A percentile compares a stretch with the other conserved stretches of the same genome.
Evolutionary conservation across 2,888 invertebrate species (phyloP).

Genomic region (Eupithecia centaureata): DNA sequence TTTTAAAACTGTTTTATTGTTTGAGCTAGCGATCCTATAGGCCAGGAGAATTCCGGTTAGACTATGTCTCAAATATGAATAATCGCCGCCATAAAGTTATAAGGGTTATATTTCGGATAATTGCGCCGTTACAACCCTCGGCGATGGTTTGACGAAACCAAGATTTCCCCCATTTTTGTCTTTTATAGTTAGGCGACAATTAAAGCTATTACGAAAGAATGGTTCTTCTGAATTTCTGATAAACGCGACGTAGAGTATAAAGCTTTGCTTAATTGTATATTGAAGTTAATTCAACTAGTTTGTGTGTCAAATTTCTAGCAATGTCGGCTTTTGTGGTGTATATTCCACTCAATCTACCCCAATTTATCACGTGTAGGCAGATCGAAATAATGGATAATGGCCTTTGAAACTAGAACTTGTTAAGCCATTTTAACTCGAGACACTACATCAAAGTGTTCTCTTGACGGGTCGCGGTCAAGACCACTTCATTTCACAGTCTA

Average conservation of each 20-base stretch:
- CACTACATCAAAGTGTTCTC: slow-evolving; percentile 2
- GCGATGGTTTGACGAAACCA: slow-evolving; percentile 40
- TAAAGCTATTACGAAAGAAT: background rate
- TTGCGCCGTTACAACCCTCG: slow-evolving; percentile 56
- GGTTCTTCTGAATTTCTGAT: background rate
- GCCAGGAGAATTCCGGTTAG: background rate
- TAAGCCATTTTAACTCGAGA: slow-evolving; percentile 46
- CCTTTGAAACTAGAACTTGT: slow-evolving; percentile 55
- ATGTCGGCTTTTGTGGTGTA: slow-evolving; percentile 53
- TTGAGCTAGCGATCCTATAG: background rate
- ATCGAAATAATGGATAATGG: slow-evolving; percentile 54
- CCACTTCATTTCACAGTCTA: slow-evolving; percentile 55
- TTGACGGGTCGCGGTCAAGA: slow-evolving; percentile 62
- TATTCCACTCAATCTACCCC: slow-evolving; percentile 45
- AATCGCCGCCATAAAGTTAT: slow-evolving; percentile 64
- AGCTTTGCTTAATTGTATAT: slow-evolving; percentile 13
- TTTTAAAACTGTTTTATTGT: background rate
- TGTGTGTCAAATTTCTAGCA: slow-evolving; percentile 52
- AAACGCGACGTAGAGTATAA: background rate
- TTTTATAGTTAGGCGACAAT: background rate
- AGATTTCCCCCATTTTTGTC: background rate
- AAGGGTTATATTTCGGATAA: slow-evolving; percentile 68
- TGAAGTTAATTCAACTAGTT: slow-evolving; percentile 40
- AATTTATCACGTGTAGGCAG: slow-evolving; percentile 61
- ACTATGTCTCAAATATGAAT: slow-evolving; percentile 44